Evolutionary conservation across 2,888 invertebrate species (phyloP), one percentile per base, ranked within the genome.

Genomic region (Chrysomela aeneicollis): DNA sequence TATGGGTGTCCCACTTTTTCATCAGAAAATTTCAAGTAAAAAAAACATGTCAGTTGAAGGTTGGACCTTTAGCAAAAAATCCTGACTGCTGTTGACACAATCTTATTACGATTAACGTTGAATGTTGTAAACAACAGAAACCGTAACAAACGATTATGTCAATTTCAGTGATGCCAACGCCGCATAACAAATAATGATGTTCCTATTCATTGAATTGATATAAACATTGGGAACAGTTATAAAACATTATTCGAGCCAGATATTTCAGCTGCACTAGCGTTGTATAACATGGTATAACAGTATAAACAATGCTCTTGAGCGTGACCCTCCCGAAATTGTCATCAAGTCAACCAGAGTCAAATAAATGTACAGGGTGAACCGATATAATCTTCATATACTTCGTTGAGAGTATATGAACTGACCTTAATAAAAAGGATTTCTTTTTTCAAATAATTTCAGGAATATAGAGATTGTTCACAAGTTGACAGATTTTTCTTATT

Each of bases 201-300:
- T 60, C 52, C 60, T 52, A 22, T 60, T 51, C 51, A 60, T 52
- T 60, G 60, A 52, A 42, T 37, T 52, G 60, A 52, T 60, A 17
- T 21, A 46, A 60, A 60, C 52, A 57, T 19, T 30, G 12, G 10
- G 26, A 37, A 57, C 55, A 57, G 55, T 57, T 57, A 54, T 18
- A 19, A 42, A 46, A 46, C 46, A 46, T 19, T 57, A 57, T 15
- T 42, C 46, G 46, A 30, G 22, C 37, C 55, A 46, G 22, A 46
- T 26, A 26, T 46, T 57, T n/a, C 17, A 57, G 26, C 22, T 15
- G 55, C 55, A 42, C 21, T 6, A 6, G 4, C 26, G 6, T 26
- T 26, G 26, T 42, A 55, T 21, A 57, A 22, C 18, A 26, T 42
- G 21, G 42, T 57, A 26, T 57, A 57, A 57, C 55, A 46, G 55